phyloP scores from a whole-genome alignment of 2,888 invertebrate genomes.

The Euclidia mi region DNA sequence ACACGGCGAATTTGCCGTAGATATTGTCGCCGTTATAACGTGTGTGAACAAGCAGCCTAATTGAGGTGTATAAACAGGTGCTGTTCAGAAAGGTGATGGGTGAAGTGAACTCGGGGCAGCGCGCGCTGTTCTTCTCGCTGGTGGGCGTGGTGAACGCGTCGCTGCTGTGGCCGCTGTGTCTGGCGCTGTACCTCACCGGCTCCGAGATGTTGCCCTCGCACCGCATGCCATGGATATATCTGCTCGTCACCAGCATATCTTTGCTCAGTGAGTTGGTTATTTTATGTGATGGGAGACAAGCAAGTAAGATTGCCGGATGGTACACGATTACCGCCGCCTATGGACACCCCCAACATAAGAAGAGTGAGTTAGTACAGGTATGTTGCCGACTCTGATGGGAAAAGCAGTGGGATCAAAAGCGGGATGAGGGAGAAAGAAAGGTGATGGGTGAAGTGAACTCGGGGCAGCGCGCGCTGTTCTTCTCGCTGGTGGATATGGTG shows the following conservation, averaged over 20 bases:
- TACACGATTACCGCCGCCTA: too few relatives aligned
- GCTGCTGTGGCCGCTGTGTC: slow-evolving; percentile 97
- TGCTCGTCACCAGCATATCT: slow-evolving; percentile 94
- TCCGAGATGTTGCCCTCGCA: slow-evolving; percentile 95
- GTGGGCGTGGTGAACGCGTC: slow-evolving; percentile 97
- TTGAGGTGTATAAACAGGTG: slow-evolving; percentile 94
- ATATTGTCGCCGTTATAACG: too few relatives aligned
- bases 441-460: slow-evolving; percentile 98
- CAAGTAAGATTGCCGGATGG: too few relatives aligned
- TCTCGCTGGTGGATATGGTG: slow-evolving; percentile 96
- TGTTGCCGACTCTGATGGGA: too few relatives aligned
- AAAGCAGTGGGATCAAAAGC: too few relatives aligned
- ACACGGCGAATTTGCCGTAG: too few relatives aligned
- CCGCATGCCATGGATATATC: slow-evolving; percentile 96
- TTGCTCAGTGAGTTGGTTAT: slow-evolving; percentile 91
- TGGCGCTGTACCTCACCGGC: slow-evolving; percentile 96
- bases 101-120: slow-evolving; percentile 97
- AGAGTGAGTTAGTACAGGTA: too few relatives aligned
- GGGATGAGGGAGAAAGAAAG: too few relatives aligned
- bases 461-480: slow-evolving; percentile 98
- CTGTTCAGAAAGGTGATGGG: slow-evolving; percentile 98
- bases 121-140: slow-evolving; percentile 97
- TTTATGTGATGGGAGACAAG: too few relatives aligned
- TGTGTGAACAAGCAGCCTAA: too few relatives aligned
- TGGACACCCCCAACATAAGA: too few relatives aligned